These are phyloP conservation scores for Coregonus ussuriensis DNA, from an alignment of 2,797 vertebrate species.

Conservation along the genomic window DNA sequence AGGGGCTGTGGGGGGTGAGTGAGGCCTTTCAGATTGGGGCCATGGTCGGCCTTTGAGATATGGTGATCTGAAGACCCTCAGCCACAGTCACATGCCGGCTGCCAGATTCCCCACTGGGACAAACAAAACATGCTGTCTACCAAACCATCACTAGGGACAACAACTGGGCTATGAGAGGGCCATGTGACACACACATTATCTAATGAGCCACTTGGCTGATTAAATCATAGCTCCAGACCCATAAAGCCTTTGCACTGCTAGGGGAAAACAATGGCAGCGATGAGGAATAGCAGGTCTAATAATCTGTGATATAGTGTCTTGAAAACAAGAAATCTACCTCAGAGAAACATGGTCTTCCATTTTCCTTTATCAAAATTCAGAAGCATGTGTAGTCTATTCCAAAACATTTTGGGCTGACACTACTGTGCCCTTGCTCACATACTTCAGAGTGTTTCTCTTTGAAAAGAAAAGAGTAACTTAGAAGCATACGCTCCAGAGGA, in stretches of 20 bases:
- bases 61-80: constrained; percentile 43
- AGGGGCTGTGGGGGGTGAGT: constrained; percentile 13
- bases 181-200: constrained; percentile 9
- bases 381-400: background rate
- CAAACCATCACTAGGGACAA: constrained; percentile 18
- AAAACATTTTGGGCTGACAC: constrained; percentile 12
- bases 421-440: constrained; percentile 59
- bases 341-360: background rate
- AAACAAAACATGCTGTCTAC: constrained; percentile 19
- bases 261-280: background rate
- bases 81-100: constrained; percentile 40
- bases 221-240: background rate
- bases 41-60: constrained; percentile 32
- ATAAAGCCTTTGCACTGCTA: background rate
- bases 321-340: background rate
- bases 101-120: constrained; percentile 46
- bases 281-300: constrained; percentile 1
- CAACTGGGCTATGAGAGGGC: constrained; percentile 3
- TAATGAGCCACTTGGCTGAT: constrained; percentile 27
- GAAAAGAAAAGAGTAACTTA: constrained; percentile 67
- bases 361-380: background rate
- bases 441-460: constrained; percentile 57
- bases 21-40: constrained; percentile 21
- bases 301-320: background rate
- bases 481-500: constrained; percentile 60